A percentile compares a stretch with the other conserved stretches of the same genome.
These are phyloP conservation scores for Numenius phaeopus DNA, from an alignment of 2,797 vertebrate species.

Conservation along the genomic window DNA sequence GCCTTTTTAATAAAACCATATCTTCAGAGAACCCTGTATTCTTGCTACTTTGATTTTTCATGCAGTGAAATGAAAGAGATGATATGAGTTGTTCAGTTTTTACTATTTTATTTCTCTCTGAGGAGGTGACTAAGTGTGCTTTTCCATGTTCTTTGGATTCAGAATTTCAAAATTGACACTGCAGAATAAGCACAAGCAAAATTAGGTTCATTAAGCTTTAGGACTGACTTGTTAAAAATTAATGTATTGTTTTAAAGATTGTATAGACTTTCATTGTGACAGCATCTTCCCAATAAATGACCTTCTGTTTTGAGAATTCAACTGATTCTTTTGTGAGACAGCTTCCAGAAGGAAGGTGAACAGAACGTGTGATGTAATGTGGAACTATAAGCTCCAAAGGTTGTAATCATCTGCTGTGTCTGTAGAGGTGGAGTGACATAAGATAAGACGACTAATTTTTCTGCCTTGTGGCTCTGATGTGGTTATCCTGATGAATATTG, in stretches of 20 bases:
- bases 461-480: slow-evolving; percentile 31
- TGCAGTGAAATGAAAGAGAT: not conserved
- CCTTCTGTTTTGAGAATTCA: not conserved
- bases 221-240: not conserved
- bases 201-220: not conserved
- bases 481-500: slow-evolving; percentile 11
- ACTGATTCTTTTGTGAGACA: not conserved
- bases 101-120: not conserved
- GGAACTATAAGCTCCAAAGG: not conserved
- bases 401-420: slow-evolving; percentile 16
- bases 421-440: not conserved
- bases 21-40: not conserved
- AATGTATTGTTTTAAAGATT: not conserved
- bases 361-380: not conserved
- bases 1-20: not conserved
- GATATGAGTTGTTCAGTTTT: not conserved
- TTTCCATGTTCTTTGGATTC: not conserved
- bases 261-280: not conserved
- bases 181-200: not conserved
- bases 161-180: not conserved
- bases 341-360: slow-evolving; percentile 1
- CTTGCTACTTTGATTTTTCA: not conserved
- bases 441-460: not conserved
- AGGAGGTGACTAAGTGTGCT: not conserved
- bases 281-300: not conserved